A percentile compares a stretch with the other conserved stretches of the same genome.
Conservation (phyloP, 1,140 invertebrate species). For the Dufourea novaeangliae region DNA sequence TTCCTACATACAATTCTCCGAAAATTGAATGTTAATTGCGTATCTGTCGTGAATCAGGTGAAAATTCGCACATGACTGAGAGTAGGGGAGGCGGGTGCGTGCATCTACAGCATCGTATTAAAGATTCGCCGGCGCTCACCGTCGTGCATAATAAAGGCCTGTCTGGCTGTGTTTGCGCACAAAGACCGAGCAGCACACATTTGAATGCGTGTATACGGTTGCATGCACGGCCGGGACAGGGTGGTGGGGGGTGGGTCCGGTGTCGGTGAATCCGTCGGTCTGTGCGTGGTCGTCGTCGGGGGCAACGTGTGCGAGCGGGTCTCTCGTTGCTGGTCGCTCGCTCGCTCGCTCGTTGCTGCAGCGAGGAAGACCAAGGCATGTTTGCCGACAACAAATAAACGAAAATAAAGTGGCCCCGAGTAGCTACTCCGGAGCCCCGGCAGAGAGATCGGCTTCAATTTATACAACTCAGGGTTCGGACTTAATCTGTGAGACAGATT, state of each 20-base stretch:
- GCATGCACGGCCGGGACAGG: not conserved
- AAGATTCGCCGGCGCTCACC: slow-evolving; percentile 22
- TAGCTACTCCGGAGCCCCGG: slow-evolving; percentile 62
- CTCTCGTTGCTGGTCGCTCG: slow-evolving; percentile 20
- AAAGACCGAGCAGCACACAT: too few relatives aligned
- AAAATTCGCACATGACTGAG: slow-evolving; percentile 25
- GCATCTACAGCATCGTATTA: slow-evolving; percentile 4
- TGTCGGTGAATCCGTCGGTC: not conserved
- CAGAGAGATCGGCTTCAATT: slow-evolving; percentile 73
- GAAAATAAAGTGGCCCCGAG: slow-evolving; percentile 72
- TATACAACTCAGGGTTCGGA: slow-evolving; percentile 73
- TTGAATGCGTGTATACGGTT: not conserved
- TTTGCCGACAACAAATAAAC: slow-evolving; percentile 73
- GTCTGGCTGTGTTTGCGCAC: not conserved
- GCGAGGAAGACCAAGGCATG: slow-evolving; percentile 66
- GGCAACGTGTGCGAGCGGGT: slow-evolving; percentile 59
- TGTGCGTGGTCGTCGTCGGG: slow-evolving; percentile 37
- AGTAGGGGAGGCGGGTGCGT: not conserved
- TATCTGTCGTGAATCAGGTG: not conserved
- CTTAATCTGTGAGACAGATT: slow-evolving; percentile 75
- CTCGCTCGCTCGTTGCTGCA: slow-evolving; percentile 45
- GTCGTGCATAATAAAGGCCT: slow-evolving; percentile 41
- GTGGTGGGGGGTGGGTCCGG: too few relatives aligned
- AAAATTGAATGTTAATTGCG: not conserved
- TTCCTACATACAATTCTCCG: not conserved